Evolutionary conservation across 2,888 invertebrate genomes (phyloP), one percentile per base, ranked within the genome.

Genomic region (Xylota segnis): DNA sequence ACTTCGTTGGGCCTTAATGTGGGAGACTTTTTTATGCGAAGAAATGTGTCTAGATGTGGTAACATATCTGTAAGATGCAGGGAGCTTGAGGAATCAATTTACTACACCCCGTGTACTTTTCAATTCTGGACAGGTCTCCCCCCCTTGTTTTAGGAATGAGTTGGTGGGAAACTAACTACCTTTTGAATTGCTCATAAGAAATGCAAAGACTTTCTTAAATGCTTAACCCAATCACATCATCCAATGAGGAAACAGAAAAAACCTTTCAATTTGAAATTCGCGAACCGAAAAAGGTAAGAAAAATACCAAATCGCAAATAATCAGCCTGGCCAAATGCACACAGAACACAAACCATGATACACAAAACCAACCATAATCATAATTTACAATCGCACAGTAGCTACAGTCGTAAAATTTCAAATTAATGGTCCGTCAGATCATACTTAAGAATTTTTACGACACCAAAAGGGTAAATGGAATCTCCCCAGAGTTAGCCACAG

Each of bases 371-470:
- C 89, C 89, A 87, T 87, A 88, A 89, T 89, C 89, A 90, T 90
- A 91, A 91, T 89, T 91, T 91, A 90, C 90, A 90, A 89, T 89
- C 90, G 89, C 89, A 88, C 88, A 90, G 90, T 90, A 91, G 90
- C 91, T 89, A 68, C 87, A 88, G 87, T 90, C 91, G 88, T 90
- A 90, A 91, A 91, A 89, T 88, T 89, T 90, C 81, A 89, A 90
- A 91, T 90, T 91, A 90, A 90, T 90, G 91, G 89, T 90, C 89
- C 90, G 89, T 91, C 90, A 89, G 89, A 91, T 91, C 90, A 90
- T 90, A 91, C 90, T 90, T 90, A 90, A 90, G 89, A 89, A 89
- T 90, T 90, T 91, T 91, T 90, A 90, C 88, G 90, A 90, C 88
- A 86, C 74, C 82, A 83, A 82, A 83, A 75, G 84, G 58, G 81